A percentile compares a stretch with the other conserved stretches of the same genome.
Evolutionary conservation across 1,140 invertebrate genomes (phyloP).

Genomic region (Euura lappo): DNA sequence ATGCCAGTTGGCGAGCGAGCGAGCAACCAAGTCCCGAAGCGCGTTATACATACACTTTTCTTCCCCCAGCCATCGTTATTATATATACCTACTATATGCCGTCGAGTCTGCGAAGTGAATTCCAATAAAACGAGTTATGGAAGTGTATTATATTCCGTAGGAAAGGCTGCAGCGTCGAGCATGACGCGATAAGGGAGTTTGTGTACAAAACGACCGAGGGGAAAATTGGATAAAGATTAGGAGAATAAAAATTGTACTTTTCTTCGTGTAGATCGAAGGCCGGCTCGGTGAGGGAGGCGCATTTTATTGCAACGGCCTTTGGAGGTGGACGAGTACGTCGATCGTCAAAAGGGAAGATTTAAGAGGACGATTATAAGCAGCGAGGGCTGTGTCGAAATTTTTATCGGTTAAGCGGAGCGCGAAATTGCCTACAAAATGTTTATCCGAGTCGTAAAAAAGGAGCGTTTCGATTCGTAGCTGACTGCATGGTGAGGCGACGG

Average conservation of each 20-base stretch:
- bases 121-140: background rate
- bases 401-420: background rate
- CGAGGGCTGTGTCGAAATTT: slow-evolving; percentile 4
- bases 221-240: too few species aligned
- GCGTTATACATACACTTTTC: background rate
- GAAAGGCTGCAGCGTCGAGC: too few species aligned
- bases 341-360: background rate
- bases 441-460: background rate
- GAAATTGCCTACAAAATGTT: slow-evolving; percentile 4
- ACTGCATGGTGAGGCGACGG: background rate
- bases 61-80: background rate
- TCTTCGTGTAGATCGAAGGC: too few species aligned
- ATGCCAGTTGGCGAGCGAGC: background rate
- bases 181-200: too few species aligned
- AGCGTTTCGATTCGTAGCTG: background rate
- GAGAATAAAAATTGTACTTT: too few species aligned
- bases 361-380: background rate
- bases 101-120: background rate
- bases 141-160: too few species aligned
- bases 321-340: background rate
- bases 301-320: background rate
- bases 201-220: too few species aligned
- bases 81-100: too few species aligned
- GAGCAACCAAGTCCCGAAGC: background rate
- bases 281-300: too few species aligned